A percentile compares a stretch with the other conserved stretches of the same genome.
Evolutionary conservation across 2,797 vertebrate species (phyloP).

Genomic region (Tympanoctomys barrerae): DNA sequence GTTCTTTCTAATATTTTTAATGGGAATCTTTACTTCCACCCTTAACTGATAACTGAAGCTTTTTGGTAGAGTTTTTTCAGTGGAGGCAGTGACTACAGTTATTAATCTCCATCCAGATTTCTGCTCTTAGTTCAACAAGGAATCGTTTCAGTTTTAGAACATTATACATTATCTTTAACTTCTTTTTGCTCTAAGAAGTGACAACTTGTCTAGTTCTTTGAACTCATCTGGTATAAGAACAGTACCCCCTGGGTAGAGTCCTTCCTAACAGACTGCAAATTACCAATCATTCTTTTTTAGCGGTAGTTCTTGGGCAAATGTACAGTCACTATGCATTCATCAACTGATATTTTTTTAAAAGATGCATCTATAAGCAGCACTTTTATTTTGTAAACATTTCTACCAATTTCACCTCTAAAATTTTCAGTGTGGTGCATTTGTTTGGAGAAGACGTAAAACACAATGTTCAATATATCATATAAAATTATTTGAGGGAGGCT

Average conservation of each 20-base stretch:
- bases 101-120: conserved; percentile 36
- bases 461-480: conserved; percentile 19
- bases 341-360: conserved; percentile 31
- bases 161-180: conserved; percentile 52
- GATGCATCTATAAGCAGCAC: conserved; percentile 34
- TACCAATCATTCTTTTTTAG: conserved; percentile 34
- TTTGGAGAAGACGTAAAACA: not conserved
- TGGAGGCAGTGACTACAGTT: conserved; percentile 2
- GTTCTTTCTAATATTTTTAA: conserved; percentile 24
- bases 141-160: conserved; percentile 69
- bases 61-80: conserved; percentile 54
- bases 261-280: not conserved
- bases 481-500: conserved; percentile 44
- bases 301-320: conserved; percentile 48
- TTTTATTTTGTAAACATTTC: conserved; percentile 59
- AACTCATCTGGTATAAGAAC: not conserved
- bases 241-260: not conserved
- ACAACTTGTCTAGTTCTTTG: conserved; percentile 60
- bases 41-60: conserved; percentile 11
- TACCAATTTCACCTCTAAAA: conserved; percentile 60
- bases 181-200: conserved; percentile 56
- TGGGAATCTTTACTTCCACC: not conserved
- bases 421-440: conserved; percentile 36
- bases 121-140: conserved; percentile 58
- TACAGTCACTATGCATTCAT: conserved; percentile 38